Conservation (phyloP, 2,797 vertebrate genomes). For the Zenarchopterus dispar region DNA sequence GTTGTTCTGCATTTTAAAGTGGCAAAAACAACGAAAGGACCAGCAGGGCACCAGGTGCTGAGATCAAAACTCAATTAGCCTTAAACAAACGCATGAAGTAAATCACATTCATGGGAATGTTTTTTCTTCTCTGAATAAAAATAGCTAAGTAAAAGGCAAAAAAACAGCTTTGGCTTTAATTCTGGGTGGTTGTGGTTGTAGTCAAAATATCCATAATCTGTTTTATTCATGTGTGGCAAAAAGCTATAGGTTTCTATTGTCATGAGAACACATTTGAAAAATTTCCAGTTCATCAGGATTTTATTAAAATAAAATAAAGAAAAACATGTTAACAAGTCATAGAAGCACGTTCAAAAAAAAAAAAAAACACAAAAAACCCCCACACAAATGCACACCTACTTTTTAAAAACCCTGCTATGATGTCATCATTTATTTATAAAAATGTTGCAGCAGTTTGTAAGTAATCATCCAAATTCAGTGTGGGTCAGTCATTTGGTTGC, state of each 20-base stretch:
- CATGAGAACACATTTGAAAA: too few species aligned
- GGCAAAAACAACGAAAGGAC: slow-evolving; percentile 41
- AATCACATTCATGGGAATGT: slow-evolving; percentile 7
- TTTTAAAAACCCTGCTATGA: slow-evolving; percentile 28
- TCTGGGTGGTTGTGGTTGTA: too few species aligned
- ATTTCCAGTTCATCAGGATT: too few species aligned
- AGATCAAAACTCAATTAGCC: slow-evolving; percentile 10
- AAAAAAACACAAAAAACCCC: too few species aligned
- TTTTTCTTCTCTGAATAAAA: not conserved
- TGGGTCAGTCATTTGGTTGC: slow-evolving; percentile 36
- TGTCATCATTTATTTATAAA: slow-evolving; percentile 43
- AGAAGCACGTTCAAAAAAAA: not conserved
- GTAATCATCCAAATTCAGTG: slow-evolving; percentile 40
- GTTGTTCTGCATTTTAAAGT: slow-evolving; percentile 49
- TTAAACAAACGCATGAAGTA: slow-evolving; percentile 15
- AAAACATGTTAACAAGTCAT: not conserved
- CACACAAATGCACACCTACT: slow-evolving; percentile 20
- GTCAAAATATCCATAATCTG: too few species aligned
- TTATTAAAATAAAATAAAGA: too few species aligned
- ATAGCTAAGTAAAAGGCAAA: too few species aligned
- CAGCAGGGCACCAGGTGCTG: slow-evolving; percentile 5
- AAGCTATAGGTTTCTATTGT: too few species aligned
- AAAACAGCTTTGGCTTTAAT: too few species aligned
- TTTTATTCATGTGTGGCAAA: too few species aligned
- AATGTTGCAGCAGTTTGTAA: slow-evolving; percentile 42